A percentile compares a stretch with the other conserved stretches of the same genome.
phyloP scores from a whole-genome alignment of 2,113 vertebrate species.

The Epinephelus lanceolatus region DNA sequence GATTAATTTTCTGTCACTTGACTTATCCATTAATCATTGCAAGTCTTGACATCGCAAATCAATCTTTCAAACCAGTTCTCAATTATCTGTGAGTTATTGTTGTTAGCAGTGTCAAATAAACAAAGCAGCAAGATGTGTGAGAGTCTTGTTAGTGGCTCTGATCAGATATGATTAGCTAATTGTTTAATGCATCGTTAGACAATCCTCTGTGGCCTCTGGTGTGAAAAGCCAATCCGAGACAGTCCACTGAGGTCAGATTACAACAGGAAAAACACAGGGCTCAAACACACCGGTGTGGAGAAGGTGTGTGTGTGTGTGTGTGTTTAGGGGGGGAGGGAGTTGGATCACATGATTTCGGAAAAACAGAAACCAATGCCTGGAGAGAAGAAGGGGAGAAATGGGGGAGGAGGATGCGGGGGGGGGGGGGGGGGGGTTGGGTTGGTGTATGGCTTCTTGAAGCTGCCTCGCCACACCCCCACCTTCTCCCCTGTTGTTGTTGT shows the following conservation, averaged over 20 bases:
- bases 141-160: slow-evolving; percentile 26
- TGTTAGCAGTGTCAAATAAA: slow-evolving; percentile 2
- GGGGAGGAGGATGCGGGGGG: neutral
- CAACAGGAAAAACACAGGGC: slow-evolving; percentile 47
- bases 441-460: slow-evolving; percentile 60
- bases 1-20: neutral
- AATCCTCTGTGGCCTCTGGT: slow-evolving; percentile 31
- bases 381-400: slow-evolving; percentile 46
- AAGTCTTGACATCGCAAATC: neutral
- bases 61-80: neutral
- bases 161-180: slow-evolving; percentile 56
- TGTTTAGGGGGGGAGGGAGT: neutral
- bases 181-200: slow-evolving; percentile 50
- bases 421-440: slow-evolving; percentile 1
- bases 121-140: neutral
- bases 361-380: slow-evolving; percentile 71
- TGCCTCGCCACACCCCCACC: slow-evolving; percentile 66
- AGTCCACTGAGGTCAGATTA: slow-evolving; percentile 47
- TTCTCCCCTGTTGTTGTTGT: slow-evolving; percentile 77
- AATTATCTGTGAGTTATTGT: neutral
- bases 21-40: neutral
- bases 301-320: slow-evolving; percentile 43
- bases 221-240: slow-evolving; percentile 46
- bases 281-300: slow-evolving; percentile 36
- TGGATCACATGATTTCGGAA: slow-evolving; percentile 70